Conservation (phyloP, 2,888 invertebrate species). For the Anagyrus pseudococci region DNA sequence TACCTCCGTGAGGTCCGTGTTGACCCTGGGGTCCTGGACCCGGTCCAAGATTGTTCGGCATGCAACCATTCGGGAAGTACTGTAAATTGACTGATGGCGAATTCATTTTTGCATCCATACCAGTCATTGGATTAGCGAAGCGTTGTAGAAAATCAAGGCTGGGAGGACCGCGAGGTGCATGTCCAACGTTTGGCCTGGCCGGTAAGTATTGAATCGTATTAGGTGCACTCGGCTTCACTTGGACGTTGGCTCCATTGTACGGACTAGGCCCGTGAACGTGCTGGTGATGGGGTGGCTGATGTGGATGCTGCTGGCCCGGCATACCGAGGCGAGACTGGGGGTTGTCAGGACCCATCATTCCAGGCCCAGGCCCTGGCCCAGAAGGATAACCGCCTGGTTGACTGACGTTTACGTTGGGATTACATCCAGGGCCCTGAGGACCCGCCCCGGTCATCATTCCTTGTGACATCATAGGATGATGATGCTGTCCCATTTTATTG, state of each 20-base stretch:
- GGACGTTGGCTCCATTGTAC: conserved; percentile 80
- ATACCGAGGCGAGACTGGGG: conserved; percentile 64
- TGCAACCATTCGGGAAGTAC: conserved; percentile 74
- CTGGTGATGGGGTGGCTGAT: conserved; percentile 40
- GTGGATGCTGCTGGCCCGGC: conserved; percentile 39
- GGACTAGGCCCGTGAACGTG: conserved; percentile 62
- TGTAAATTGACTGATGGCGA: conserved; percentile 70
- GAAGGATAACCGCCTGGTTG: conserved; percentile 54
- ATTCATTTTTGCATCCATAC: conserved; percentile 74
- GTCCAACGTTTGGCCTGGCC: conserved; percentile 85
- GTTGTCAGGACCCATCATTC: conserved; percentile 59
- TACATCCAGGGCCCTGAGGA: conserved; percentile 64
- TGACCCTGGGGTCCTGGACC: conserved; percentile 61
- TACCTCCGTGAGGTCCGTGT: conserved; percentile 57
- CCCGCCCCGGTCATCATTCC: conserved; percentile 52
- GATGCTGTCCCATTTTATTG: conserved; percentile 52
- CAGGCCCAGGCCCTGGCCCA: conserved; percentile 58
- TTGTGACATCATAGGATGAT: conserved; percentile 55
- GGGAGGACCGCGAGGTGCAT: conserved; percentile 80
- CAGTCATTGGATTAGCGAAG: conserved; percentile 76
- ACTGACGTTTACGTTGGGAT: conserved; percentile 29
- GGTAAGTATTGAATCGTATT: conserved; percentile 98
- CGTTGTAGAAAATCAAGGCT: conserved; percentile 89
- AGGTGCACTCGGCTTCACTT: conserved; percentile 93
- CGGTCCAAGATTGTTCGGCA: conserved; percentile 60